These are phyloP conservation scores for Galbula dea DNA, from an alignment of 2,113 vertebrate species.

Conservation along the genomic window DNA sequence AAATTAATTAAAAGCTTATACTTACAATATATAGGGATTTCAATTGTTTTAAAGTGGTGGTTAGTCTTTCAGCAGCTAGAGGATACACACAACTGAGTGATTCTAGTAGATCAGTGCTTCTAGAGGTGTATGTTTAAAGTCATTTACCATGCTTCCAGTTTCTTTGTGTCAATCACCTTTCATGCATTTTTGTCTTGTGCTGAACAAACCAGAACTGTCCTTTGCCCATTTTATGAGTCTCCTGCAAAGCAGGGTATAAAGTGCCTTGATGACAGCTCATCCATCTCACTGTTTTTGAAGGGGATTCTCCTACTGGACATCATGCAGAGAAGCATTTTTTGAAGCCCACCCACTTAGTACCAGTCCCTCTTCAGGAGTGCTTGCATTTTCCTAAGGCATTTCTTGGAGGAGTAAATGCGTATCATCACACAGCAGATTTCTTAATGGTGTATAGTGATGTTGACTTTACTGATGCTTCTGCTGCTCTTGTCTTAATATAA, in stretches of 20 bases:
- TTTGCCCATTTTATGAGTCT: not conserved
- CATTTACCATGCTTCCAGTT: not conserved
- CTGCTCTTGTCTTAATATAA: constrained; percentile 65
- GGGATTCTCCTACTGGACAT: constrained; percentile 23
- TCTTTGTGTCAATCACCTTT: not conserved
- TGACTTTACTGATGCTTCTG: constrained; percentile 58
- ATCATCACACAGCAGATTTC: constrained; percentile 2
- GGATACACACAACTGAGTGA: not conserved
- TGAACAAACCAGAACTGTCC: not conserved
- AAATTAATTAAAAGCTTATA: constrained; percentile 66
- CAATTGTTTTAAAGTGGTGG: constrained; percentile 37
- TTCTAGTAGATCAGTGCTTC: not conserved
- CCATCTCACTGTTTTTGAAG: constrained; percentile 39
- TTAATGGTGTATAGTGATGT: constrained; percentile 3
- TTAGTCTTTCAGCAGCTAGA: constrained; percentile 61
- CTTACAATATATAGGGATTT: constrained; percentile 52
- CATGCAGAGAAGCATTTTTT: constrained; percentile 12
- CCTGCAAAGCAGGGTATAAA: not conserved
- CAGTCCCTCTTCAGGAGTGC: not conserved
- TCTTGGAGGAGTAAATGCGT: not conserved
- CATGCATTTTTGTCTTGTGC: not conserved
- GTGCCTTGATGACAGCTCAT: constrained; percentile 15
- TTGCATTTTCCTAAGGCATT: not conserved
- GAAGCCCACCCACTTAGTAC: constrained; percentile 22
- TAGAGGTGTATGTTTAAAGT: not conserved